These are phyloP conservation scores for Aradophagus sp. DNA, from an alignment of 1,140 invertebrate genomes.

Conservation along the genomic window DNA sequence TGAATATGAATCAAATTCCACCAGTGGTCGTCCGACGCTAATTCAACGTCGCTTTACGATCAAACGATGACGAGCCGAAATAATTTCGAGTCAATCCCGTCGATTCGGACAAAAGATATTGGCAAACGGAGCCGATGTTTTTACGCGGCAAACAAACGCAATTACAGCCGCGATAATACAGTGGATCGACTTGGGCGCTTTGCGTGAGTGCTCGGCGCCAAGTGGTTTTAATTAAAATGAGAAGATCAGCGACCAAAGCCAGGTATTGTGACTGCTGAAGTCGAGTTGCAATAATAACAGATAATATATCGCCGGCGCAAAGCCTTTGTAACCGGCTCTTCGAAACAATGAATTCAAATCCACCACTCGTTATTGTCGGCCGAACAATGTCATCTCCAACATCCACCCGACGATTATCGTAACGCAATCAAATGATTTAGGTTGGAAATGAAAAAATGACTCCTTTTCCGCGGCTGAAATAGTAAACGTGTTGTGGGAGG, in stretches of 20 bases:
- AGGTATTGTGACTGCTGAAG: constrained; percentile 65
- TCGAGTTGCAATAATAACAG: constrained; percentile 71
- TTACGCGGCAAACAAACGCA: constrained; percentile 34
- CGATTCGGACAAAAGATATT: constrained; percentile 13
- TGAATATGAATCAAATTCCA: too few species aligned
- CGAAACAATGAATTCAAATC: constrained; percentile 70
- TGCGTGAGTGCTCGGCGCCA: constrained; percentile 27
- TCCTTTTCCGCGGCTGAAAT: too few species aligned
- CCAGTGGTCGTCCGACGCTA: too few species aligned
- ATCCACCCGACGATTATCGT: constrained; percentile 31
- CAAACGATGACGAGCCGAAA: neutral
- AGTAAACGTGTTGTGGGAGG: too few species aligned
- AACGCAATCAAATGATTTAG: constrained; percentile 43
- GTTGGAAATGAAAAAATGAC: constrained; percentile 24
- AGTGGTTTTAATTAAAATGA: constrained; percentile 73
- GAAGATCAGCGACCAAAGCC: constrained; percentile 69
- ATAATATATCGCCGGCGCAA: constrained; percentile 68
- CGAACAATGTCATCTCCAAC: constrained; percentile 63
- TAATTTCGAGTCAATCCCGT: neutral
- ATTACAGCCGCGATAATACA: constrained; percentile 38
- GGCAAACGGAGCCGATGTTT: constrained; percentile 7
- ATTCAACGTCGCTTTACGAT: too few species aligned
- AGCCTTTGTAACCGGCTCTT: constrained; percentile 64
- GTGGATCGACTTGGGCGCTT: constrained; percentile 30
- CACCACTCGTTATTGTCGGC: constrained; percentile 62